These are phyloP conservation scores for Rhynchomys soricoides DNA, from an alignment of 2,113 vertebrate species.

Conservation along the genomic window DNA sequence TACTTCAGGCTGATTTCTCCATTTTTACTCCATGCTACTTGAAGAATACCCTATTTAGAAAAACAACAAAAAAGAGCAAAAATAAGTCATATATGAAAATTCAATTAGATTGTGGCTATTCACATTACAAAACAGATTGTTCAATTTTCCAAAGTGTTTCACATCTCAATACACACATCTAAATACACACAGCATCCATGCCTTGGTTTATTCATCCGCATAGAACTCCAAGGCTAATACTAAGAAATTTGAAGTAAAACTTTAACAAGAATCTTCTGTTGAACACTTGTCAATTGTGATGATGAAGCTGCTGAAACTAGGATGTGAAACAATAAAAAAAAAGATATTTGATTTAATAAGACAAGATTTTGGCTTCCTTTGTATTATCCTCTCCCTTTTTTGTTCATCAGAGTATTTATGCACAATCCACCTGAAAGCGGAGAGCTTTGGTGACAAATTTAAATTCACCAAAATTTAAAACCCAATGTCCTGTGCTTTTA, in stretches of 20 bases:
- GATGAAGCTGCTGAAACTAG: slow-evolving; percentile 1
- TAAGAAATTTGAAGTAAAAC: neutral
- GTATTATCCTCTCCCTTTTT: neutral
- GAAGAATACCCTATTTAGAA: slow-evolving; percentile 25
- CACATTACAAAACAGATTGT: slow-evolving; percentile 41
- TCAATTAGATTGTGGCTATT: slow-evolving; percentile 27
- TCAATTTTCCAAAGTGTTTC: slow-evolving; percentile 1
- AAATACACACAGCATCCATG: neutral
- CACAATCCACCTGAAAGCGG: neutral
- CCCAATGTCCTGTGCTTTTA: neutral
- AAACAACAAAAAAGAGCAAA: slow-evolving; percentile 37
- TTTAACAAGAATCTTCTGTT: neutral
- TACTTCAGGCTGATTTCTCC: slow-evolving; percentile 54
- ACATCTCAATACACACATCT: neutral
- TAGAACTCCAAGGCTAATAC: neutral
- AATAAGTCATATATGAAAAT: slow-evolving; percentile 52
- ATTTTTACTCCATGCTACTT: slow-evolving; percentile 33
- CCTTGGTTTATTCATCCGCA: neutral
- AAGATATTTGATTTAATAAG: neutral
- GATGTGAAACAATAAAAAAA: neutral
- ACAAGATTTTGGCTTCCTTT: neutral
- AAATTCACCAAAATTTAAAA: slow-evolving; percentile 7
- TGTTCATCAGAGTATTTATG: neutral
- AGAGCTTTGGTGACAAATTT: neutral
- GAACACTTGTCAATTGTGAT: neutral